Conservation (phyloP, 2,797 vertebrate species). For the Lithobates pipiens region DNA sequence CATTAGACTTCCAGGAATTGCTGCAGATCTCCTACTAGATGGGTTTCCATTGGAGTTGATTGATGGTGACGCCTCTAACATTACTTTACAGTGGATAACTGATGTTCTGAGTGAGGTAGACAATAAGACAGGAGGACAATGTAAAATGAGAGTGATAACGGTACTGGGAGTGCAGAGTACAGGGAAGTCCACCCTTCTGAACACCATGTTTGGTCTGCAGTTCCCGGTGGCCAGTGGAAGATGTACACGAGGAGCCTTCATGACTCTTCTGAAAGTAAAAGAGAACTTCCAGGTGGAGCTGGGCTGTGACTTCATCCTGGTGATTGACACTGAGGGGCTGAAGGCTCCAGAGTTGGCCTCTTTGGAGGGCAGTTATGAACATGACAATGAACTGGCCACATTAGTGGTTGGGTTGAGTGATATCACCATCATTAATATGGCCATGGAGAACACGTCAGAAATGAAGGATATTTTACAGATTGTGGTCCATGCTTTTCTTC, state of each 20-base stretch:
- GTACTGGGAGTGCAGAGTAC: constrained; percentile 27
- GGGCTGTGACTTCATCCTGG: constrained; percentile 28
- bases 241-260: constrained; percentile 53
- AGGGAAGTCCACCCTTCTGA: constrained; percentile 50
- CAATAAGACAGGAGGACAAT: constrained; percentile 30
- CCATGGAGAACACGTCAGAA: no score
- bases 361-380: no score
- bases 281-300: neutral
- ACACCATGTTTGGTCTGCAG: constrained; percentile 58
- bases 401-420: no score
- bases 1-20: constrained; percentile 15
- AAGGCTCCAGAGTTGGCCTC: no score
- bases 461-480: no score
- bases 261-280: constrained; percentile 27
- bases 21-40: constrained; percentile 24
- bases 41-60: constrained; percentile 36
- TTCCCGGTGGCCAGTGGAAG: constrained; percentile 42
- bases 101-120: constrained; percentile 75
- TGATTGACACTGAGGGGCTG: neutral
- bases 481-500: no score
- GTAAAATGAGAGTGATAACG: neutral
- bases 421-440: no score
- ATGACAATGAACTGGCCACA: no score
- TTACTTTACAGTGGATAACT: constrained; percentile 78
- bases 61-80: constrained; percentile 70